Percentiles rank a stretch among this genome's conserved stretches.
Evolutionary conservation across 2,888 invertebrate species (phyloP).

Genomic region (Alcis repandata): DNA sequence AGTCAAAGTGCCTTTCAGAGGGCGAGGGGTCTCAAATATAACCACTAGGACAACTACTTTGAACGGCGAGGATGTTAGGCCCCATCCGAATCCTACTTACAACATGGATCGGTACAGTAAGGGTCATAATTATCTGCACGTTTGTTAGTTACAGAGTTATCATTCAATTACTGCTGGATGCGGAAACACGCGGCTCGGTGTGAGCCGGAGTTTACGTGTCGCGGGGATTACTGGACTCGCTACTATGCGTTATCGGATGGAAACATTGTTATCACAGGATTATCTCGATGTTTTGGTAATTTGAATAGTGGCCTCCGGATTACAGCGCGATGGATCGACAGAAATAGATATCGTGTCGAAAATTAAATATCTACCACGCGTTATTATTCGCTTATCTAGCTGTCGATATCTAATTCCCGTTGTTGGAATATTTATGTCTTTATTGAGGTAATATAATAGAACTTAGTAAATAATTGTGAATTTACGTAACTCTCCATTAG

Average conservation of each 20-base stretch:
- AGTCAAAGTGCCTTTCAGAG: no score
- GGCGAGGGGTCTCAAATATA: no score
- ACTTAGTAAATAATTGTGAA: neutral
- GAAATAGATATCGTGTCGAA: slow-evolving; percentile 18
- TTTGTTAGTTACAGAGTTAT: no score
- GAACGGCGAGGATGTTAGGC: no score
- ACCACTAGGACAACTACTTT: no score
- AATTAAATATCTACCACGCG: neutral
- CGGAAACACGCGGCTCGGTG: neutral
- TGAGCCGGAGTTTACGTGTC: neutral
- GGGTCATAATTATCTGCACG: neutral
- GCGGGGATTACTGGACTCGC: neutral
- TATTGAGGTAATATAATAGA: slow-evolving; percentile 25
- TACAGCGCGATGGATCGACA: slow-evolving; percentile 9
- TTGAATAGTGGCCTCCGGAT: slow-evolving; percentile 33
- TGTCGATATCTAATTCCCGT: neutral
- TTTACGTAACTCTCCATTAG: neutral
- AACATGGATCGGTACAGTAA: neutral
- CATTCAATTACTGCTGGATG: no score
- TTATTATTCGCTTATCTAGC: slow-evolving; percentile 1
- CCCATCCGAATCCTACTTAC: no score
- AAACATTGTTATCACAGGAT: slow-evolving; percentile 28
- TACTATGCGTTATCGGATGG: slow-evolving; percentile 12
- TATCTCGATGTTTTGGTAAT: slow-evolving; percentile 26
- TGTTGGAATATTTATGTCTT: slow-evolving; percentile 2